Evolutionary conservation across 2,797 vertebrate species (phyloP), one percentile per base, ranked within the genome.

Genomic region (Melanotaenia nigrans): DNA sequence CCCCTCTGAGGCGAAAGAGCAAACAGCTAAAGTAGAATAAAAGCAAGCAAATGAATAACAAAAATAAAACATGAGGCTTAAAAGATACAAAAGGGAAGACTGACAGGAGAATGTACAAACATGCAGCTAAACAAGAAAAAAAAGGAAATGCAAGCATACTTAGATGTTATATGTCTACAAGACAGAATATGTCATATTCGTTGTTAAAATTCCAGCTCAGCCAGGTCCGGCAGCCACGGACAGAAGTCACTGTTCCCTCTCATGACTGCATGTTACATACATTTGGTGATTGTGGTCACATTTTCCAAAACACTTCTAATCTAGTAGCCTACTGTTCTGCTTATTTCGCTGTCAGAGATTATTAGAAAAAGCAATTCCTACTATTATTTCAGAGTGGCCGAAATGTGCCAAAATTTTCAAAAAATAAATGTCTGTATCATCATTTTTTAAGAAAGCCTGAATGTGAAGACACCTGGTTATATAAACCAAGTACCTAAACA

Each of bases 391-490:
- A 88, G 82, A 84, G 85, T 81, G 91, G 90, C 92, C 75, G 76
- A 92, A 93, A 91, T 75, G 82, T 90, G 90, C 88, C 88, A 90
- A 88, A 79, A 89, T 88, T 89, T 88, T 87, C 75, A 51, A 92
- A 93, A 92, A 92, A 92, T 90, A 92, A 90, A 92, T 70, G 85
- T 91, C 83, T 89, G 78, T 85, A 76, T 89, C 11, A 18, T 78
- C 60, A 55, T 74, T 47, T 70, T 77, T 78, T 89, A 91, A 92
- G 89, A 93, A 93, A 92, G 88, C 87, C 88, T 89, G 84, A 89
- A 90, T 83, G 85, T 77, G 77, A 91, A 84, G 82, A 86, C 78
- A 90, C 82, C 73, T 85, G 86, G 88, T 85, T 86, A 55, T 89
- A 88, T 75, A 88, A 92, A 90, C 88, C 87, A 65, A 86, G 85